Evolutionary conservation across 2,797 vertebrate genomes (phyloP).

Genomic region (Lepus townsendii): DNA sequence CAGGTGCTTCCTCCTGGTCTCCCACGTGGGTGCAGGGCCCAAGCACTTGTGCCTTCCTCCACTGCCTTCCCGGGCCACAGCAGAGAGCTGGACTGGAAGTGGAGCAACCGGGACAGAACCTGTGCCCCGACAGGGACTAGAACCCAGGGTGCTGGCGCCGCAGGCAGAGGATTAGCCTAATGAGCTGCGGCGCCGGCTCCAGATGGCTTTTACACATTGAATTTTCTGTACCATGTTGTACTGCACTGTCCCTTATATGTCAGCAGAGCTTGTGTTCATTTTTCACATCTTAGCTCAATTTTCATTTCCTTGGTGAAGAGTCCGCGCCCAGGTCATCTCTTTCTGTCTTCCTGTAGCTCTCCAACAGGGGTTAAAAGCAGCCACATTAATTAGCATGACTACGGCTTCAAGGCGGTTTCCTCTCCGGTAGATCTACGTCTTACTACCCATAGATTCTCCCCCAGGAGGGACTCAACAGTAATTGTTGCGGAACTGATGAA

Average conservation of each 20-base stretch:
- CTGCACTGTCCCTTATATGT: not conserved
- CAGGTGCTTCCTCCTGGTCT: too few relatives aligned
- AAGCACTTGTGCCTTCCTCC: too few relatives aligned
- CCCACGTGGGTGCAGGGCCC: too few relatives aligned
- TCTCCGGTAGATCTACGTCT: not conserved
- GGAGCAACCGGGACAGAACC: too few relatives aligned
- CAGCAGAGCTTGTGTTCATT: constrained; percentile 18
- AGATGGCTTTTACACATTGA: not conserved
- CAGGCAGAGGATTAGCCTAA: too few relatives aligned
- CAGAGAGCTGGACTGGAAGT: too few relatives aligned
- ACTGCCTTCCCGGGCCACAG: too few relatives aligned
- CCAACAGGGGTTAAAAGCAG: not conserved
- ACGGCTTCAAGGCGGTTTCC: not conserved
- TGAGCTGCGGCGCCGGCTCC: too few relatives aligned
- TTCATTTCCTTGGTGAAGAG: not conserved
- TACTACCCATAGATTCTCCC: not conserved
- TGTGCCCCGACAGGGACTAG: too few relatives aligned
- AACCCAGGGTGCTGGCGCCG: too few relatives aligned
- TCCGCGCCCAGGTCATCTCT: not conserved
- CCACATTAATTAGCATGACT: not conserved
- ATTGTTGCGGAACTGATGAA: not conserved
- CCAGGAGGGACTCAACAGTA: not conserved
- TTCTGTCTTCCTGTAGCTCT: not conserved
- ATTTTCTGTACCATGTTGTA: not conserved
- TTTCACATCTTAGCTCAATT: constrained; percentile 5